Conservation (phyloP, 1,140 invertebrate species). For the Drosophila subpulchrella region DNA sequence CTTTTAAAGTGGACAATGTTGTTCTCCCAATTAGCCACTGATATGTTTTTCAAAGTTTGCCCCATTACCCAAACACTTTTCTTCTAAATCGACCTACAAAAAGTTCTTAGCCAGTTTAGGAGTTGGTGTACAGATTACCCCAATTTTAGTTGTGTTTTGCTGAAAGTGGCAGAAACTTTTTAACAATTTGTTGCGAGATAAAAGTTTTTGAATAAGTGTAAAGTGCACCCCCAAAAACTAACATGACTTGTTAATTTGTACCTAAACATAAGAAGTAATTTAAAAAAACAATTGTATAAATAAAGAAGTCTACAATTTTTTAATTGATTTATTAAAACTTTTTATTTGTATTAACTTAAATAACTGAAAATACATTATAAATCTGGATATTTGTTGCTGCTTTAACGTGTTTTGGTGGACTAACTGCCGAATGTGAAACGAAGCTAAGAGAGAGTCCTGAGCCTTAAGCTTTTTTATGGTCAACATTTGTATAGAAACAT, state of each 20-base stretch:
- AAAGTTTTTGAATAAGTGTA: not conserved
- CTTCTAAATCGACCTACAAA: not conserved
- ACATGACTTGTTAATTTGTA: too few species aligned
- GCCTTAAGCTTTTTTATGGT: slow-evolving; percentile 32
- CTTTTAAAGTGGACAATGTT: not conserved
- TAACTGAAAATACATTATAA: not conserved
- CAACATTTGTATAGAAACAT: slow-evolving; percentile 32
- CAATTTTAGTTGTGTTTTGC: slow-evolving; percentile 2
- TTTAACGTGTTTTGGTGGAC: not conserved
- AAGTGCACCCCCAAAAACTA: too few species aligned
- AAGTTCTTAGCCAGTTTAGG: slow-evolving; percentile 6
- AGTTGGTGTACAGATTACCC: not conserved
- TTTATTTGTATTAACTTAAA: not conserved
- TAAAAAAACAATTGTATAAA: too few species aligned
- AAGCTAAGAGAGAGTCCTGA: not conserved
- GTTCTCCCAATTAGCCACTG: not conserved
- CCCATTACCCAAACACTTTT: slow-evolving; percentile 4
- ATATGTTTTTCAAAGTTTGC: slow-evolving; percentile 5
- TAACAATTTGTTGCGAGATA: not conserved
- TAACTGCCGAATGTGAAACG: not conserved
- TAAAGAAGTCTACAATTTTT: not conserved
- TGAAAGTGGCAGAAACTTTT: slow-evolving; percentile 8
- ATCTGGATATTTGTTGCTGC: not conserved
- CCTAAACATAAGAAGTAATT: not conserved
- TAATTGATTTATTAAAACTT: not conserved